Conservation (phyloP, 2,113 vertebrate genomes). For the Odontesthes bonariensis region DNA sequence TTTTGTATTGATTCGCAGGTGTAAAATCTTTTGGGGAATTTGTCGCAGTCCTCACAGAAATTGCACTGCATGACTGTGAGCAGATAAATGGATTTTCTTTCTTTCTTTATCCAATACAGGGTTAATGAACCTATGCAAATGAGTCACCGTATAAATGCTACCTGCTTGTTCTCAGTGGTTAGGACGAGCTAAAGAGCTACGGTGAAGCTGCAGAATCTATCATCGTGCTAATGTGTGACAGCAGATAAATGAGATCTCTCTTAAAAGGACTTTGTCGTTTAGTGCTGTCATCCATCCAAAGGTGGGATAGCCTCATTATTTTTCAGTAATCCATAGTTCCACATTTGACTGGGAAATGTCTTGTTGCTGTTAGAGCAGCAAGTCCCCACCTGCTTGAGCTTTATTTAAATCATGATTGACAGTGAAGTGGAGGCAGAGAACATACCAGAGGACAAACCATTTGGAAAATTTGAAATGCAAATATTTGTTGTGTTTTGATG, state of each 20-base stretch:
- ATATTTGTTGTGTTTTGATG: slow-evolving; percentile 30
- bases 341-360: slow-evolving; percentile 57
- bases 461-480: slow-evolving; percentile 64
- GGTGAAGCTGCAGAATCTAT: neutral
- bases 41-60: slow-evolving; percentile 4
- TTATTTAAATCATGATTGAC: slow-evolving; percentile 43
- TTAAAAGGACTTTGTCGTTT: slow-evolving; percentile 42
- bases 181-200: neutral
- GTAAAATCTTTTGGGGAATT: slow-evolving; percentile 32
- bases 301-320: slow-evolving; percentile 35
- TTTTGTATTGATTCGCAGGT: slow-evolving; percentile 38
- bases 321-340: slow-evolving; percentile 26
- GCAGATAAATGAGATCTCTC: slow-evolving; percentile 17
- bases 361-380: neutral
- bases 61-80: neutral
- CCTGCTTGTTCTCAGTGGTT: slow-evolving; percentile 6
- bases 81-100: slow-evolving; percentile 27
- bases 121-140: slow-evolving; percentile 6
- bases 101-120: neutral
- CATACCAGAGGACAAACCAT: no score
- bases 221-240: neutral
- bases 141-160: neutral
- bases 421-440: neutral
- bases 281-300: slow-evolving; percentile 34
- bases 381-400: slow-evolving; percentile 6